Evolutionary conservation across 2,888 invertebrate species (phyloP).

Genomic region (Agrochola litura): DNA sequence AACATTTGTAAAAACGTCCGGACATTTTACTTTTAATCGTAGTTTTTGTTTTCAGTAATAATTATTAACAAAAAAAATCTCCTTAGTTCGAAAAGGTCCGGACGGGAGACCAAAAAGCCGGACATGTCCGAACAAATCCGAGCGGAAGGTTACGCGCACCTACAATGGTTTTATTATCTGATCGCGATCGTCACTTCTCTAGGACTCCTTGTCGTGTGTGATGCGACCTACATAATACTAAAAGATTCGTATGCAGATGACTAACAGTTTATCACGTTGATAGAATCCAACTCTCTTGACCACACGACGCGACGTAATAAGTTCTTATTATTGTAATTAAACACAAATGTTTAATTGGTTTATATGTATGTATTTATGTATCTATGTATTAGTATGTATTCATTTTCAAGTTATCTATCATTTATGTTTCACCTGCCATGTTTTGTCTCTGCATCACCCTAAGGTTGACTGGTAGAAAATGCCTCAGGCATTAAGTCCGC

Average conservation of each 20-base stretch:
- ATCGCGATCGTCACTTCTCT: slow-evolving; percentile 1
- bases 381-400: too few species aligned
- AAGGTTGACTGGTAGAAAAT: too few species aligned
- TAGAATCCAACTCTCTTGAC: not conserved
- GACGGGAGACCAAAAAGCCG: not conserved
- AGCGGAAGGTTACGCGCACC: not conserved
- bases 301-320: not conserved
- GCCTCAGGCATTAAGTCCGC: too few species aligned
- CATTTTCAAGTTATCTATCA: too few species aligned
- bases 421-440: too few species aligned
- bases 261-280: too few species aligned
- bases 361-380: too few species aligned
- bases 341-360: not conserved
- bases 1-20: not conserved
- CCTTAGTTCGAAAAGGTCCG: not conserved
- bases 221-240: not conserved
- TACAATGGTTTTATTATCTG: slow-evolving; percentile 17
- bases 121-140: not conserved
- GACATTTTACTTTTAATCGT: not conserved
- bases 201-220: slow-evolving; percentile 3
- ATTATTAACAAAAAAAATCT: not conserved
- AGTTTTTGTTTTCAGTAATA: not conserved
- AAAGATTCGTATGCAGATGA: too few species aligned
- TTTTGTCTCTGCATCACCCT: too few species aligned
- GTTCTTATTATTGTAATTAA: not conserved